Conservation (phyloP, 53 echinoderm and acorn worm genomes). For the Paracentrotus lividus region DNA sequence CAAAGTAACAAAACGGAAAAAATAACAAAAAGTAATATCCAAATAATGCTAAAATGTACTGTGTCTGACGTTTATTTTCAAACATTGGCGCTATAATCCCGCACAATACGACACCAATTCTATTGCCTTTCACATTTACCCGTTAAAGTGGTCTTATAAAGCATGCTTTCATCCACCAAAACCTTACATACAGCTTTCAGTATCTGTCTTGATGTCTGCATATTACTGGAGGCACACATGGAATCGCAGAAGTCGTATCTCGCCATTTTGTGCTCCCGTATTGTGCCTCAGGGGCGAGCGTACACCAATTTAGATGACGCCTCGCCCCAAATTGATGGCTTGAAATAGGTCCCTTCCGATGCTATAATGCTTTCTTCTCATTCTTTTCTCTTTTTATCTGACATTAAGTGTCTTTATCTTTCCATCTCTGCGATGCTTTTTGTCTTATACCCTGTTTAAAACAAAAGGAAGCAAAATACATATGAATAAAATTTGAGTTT, state of each 20-base stretch:
- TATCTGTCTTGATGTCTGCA: not conserved
- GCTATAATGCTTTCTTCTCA: not conserved
- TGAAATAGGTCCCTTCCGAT: conserved; percentile 41
- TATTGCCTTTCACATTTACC: not conserved
- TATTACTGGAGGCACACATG: not conserved
- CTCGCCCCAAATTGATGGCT: conserved; percentile 52
- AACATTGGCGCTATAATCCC: too few relatives aligned
- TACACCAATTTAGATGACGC: conserved; percentile 49
- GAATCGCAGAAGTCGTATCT: conserved; percentile 19
- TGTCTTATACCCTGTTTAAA: too few relatives aligned
- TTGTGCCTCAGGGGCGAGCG: conserved; percentile 22
- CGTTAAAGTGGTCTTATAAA: not conserved
- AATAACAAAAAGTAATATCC: too few relatives aligned
- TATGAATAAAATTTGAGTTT: too few relatives aligned
- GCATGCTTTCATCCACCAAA: not conserved
- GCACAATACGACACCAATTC: too few relatives aligned
- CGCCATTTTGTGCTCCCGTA: not conserved
- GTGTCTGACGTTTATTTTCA: too few relatives aligned
- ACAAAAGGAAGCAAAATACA: too few relatives aligned
- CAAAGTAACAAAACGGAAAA: too few relatives aligned
- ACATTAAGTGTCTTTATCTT: not conserved
- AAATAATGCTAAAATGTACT: too few relatives aligned
- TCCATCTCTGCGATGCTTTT: not conserved
- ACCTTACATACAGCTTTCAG: not conserved
- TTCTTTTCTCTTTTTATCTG: not conserved